These are phyloP conservation scores for Drosophila flavopinicola DNA, from an alignment of 2,888 invertebrate species.

Conservation along the genomic window DNA sequence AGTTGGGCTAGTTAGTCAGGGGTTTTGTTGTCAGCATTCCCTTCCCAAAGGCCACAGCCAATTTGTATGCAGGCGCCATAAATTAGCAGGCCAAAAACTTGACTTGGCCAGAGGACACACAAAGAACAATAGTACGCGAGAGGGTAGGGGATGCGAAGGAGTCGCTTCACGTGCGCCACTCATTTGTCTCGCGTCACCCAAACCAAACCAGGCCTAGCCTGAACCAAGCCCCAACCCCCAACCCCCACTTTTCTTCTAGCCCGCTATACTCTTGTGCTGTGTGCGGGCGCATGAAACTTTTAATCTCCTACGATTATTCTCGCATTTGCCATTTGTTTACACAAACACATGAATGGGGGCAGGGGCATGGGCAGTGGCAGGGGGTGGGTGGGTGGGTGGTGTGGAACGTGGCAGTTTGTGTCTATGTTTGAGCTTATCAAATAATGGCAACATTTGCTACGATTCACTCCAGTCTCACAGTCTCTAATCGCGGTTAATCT, in stretches of 20 bases:
- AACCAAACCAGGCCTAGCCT: slow-evolving; percentile 19
- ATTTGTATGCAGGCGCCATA: slow-evolving; percentile 75
- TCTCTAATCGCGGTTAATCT: slow-evolving; percentile 84
- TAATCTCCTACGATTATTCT: slow-evolving; percentile 83
- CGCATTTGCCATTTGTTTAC: slow-evolving; percentile 83
- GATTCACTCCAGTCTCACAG: slow-evolving; percentile 58
- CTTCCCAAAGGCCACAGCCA: slow-evolving; percentile 31
- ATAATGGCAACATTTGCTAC: slow-evolving; percentile 81
- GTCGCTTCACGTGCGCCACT: slow-evolving; percentile 73
- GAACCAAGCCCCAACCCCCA: too few relatives aligned
- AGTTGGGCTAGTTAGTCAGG: slow-evolving; percentile 30
- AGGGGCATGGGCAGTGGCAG: not conserved
- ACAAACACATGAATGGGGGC: slow-evolving; percentile 60
- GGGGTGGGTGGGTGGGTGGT: not conserved
- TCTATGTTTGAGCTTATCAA: slow-evolving; percentile 81
- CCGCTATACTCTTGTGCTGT: not conserved
- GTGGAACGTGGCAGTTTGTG: slow-evolving; percentile 25
- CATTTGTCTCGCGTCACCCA: slow-evolving; percentile 73
- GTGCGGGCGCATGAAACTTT: slow-evolving; percentile 77
- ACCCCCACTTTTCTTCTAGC: too few relatives aligned
- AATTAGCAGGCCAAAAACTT: slow-evolving; percentile 65
- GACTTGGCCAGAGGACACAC: slow-evolving; percentile 14
- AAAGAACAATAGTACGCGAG: not conserved
- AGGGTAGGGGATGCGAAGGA: slow-evolving; percentile 1
- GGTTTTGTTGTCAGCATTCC: slow-evolving; percentile 10